Percentiles rank a stretch among this genome's conserved stretches.
Evolutionary conservation across 2,113 vertebrate genomes (phyloP).

Genomic region (Piprites chloris): DNA sequence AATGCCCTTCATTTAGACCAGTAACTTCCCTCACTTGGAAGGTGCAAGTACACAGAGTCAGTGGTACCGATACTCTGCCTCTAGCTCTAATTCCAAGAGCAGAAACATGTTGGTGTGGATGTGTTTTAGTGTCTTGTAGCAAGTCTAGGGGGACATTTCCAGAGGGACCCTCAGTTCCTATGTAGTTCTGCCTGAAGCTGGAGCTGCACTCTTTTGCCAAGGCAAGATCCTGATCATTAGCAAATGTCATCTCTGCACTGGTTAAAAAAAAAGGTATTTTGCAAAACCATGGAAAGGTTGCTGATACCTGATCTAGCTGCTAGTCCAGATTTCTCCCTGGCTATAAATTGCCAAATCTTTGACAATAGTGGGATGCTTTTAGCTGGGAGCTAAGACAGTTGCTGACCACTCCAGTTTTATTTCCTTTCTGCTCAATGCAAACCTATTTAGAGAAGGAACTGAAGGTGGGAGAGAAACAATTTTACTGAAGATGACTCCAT

Average conservation of each 20-base stretch:
- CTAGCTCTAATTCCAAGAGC: neutral
- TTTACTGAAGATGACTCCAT: neutral
- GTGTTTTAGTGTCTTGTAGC: neutral
- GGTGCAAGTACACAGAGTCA: neutral
- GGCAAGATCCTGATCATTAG: neutral
- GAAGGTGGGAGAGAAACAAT: neutral
- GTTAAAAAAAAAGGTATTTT: neutral
- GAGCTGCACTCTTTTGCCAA: neutral
- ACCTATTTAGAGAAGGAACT: neutral
- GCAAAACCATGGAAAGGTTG: neutral
- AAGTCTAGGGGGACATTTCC: neutral
- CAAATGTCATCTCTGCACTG: neutral
- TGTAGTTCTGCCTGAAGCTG: neutral
- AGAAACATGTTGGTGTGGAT: neutral
- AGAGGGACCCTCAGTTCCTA: neutral
- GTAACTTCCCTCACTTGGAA: neutral
- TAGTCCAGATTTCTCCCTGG: neutral
- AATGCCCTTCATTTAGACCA: accelerated
- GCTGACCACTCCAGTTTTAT: neutral
- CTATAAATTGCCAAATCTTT: neutral
- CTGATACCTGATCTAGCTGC: neutral
- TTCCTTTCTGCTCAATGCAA: neutral
- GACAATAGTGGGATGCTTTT: neutral
- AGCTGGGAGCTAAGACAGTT: neutral
- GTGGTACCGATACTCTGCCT: neutral